These are phyloP conservation scores for Dromococcyx pavoninus DNA, from an alignment of 2,797 vertebrate species.

Conservation along the genomic window DNA sequence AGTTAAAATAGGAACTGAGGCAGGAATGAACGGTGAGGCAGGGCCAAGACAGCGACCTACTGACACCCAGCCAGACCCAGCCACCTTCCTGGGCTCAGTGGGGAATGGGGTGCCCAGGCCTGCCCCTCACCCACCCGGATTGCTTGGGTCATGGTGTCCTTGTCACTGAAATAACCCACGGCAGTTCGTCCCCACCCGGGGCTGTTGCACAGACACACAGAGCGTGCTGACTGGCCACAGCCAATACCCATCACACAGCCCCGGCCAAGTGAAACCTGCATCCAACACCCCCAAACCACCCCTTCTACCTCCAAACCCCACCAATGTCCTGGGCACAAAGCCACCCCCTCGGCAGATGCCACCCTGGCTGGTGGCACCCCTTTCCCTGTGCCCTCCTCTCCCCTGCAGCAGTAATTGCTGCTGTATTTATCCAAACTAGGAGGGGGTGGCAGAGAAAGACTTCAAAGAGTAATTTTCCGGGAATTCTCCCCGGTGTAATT, in stretches of 20 bases:
- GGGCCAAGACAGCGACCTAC: background rate
- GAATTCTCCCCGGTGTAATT: conserved; percentile 49
- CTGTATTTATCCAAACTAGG: conserved; percentile 59
- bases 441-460: conserved; percentile 63
- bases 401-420: conserved; percentile 20
- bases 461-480: conserved; percentile 63
- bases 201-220: fast-evolving
- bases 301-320: fast-evolving
- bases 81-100: background rate
- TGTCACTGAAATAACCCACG: background rate
- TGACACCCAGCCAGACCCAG: background rate
- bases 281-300: fast-evolving
- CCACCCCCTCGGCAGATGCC: background rate
- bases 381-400: background rate
- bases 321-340: background rate
- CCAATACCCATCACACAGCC: fast-evolving
- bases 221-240: fast-evolving
- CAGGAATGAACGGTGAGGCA: background rate
- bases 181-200: fast-evolving
- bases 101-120: background rate
- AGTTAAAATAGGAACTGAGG: background rate
- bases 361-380: background rate
- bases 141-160: fast-evolving
- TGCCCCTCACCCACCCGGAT: background rate
- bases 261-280: background rate